Evolutionary conservation across 2,113 vertebrate species (phyloP).

Genomic region (Gobiocypris rarus): DNA sequence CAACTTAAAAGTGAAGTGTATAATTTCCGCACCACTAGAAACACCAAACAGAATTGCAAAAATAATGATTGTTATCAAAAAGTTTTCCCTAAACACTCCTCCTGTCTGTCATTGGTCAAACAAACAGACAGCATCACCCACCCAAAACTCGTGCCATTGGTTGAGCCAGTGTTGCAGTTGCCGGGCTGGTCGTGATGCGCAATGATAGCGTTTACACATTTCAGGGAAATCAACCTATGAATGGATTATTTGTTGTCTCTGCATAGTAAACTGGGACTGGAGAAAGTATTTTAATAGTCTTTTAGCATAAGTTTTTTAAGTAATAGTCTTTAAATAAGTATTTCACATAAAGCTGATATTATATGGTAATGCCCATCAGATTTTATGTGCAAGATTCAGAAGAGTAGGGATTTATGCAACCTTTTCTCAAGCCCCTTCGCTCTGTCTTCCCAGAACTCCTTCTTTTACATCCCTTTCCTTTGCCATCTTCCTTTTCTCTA

Average conservation of each 20-base stretch:
- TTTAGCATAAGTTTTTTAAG: not conserved
- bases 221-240: not conserved
- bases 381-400: not conserved
- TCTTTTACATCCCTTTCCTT: slow-evolving; percentile 9
- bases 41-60: not conserved
- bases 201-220: not conserved
- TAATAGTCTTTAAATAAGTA: not conserved
- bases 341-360: not conserved
- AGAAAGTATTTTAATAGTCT: not conserved
- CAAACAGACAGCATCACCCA: not conserved
- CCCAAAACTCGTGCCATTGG: not conserved
- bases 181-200: not conserved
- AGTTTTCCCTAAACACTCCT: not conserved
- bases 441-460: not conserved
- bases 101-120: not conserved
- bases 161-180: not conserved
- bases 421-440: not conserved
- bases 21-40: too few relatives aligned
- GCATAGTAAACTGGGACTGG: not conserved
- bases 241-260: not conserved
- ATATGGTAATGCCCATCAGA: not conserved
- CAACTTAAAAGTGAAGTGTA: not conserved
- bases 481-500: not conserved
- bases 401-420: not conserved
- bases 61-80: not conserved